A percentile compares a stretch with the other conserved stretches of the same genome.
These are phyloP conservation scores for Dromiciops gliroides DNA, from an alignment of 2,113 vertebrate species.

Conservation along the genomic window DNA sequence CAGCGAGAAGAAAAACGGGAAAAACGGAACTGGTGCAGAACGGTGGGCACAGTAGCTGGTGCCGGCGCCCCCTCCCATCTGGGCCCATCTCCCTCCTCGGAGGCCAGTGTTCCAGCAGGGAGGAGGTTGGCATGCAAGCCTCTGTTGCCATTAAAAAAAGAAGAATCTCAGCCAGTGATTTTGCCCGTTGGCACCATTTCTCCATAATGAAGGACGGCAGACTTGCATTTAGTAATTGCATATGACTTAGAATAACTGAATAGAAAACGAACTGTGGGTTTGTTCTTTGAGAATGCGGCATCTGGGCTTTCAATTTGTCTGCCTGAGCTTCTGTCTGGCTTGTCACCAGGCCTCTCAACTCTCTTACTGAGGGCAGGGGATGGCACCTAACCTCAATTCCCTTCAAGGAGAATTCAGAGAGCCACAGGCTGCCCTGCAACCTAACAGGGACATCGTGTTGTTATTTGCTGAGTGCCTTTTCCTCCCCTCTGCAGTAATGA, in stretches of 20 bases:
- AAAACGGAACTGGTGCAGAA: not conserved
- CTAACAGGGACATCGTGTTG: not conserved
- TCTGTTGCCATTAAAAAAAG: not conserved
- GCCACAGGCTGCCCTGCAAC: not conserved
- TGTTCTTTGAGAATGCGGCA: not conserved
- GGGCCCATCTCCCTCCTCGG: not conserved
- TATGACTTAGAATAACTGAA: slow-evolving; percentile 1
- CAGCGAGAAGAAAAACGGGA: not conserved
- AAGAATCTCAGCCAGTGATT: not conserved
- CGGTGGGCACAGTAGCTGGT: not conserved
- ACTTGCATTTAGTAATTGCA: not conserved
- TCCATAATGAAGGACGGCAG: not conserved
- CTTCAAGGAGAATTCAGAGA: not conserved
- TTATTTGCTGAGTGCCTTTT: not conserved
- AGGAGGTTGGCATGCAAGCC: not conserved
- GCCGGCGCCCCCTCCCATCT: not conserved
- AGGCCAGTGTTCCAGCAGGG: not conserved
- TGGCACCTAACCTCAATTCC: not conserved
- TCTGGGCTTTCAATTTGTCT: not conserved
- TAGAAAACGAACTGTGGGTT: not conserved
- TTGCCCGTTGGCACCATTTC: not conserved
- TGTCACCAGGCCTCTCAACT: not conserved
- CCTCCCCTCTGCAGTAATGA: not conserved
- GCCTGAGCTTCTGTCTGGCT: not conserved
- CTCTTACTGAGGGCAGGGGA: not conserved